Evolutionary conservation across 2,113 vertebrate species (phyloP), one percentile per base, ranked within the genome.

Genomic region (Tragelaphus buxtoni): DNA sequence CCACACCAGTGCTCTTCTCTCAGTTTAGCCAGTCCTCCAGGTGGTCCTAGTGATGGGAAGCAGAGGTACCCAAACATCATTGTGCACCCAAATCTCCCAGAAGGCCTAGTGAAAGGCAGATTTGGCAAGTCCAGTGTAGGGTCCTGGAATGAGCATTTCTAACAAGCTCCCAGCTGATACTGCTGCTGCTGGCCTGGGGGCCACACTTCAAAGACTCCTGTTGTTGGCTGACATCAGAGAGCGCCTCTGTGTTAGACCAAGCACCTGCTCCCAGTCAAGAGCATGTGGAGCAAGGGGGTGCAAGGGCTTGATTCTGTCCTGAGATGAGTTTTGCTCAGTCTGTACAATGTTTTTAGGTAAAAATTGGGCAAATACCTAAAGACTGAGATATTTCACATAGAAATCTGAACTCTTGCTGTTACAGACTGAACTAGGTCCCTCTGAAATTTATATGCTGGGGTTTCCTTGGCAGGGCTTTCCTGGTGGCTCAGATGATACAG

Each of bases 261-360:
- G 39, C 6, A 30, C 12, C 39, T 55, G 47, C 32, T 1, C 7
- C 69, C 11, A 9, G 20, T 45, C 11, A 56, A 7, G 45, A 76
- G 8, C 81, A 1, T 3, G 9, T 7, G 10, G 20, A 30, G 35
- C 4, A 11, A 39, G 30, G 3, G 14, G 12, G 14, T 4, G 18
- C 11, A 1, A 35, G 16, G 63, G 72, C 16, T 42, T 24, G 14
- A 16, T n/a, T n/a, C 42, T 65, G 14, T 45, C 61, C 55, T 16
- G 2, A 51, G 28, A 20, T 22, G 49, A 49, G 13, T 53, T 81
- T 88, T 74, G 26, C 49, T 77, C 39, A 11, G 42, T 47, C 18
- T 51, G 86, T 8, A 51, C 32, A 56, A 0, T 61, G 58, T 84
- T 74, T 74, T 84, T 30, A 76, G 63, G 53, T 47, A 61, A 87